Base-by-base conservation (phyloP, 2,113 vertebrate species). In the Cairina moschata region DNA sequence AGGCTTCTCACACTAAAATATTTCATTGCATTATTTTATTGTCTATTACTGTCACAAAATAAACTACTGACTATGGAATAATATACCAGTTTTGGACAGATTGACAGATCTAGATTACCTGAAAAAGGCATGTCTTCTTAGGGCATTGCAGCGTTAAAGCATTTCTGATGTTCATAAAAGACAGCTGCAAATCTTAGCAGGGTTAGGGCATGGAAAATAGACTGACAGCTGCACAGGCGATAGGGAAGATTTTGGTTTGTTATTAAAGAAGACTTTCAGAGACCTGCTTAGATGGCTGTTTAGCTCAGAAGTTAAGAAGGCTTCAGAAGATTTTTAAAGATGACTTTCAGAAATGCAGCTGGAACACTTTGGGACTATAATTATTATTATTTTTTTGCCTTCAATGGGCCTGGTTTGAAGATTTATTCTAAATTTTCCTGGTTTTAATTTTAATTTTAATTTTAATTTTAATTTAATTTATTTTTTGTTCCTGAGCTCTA, bases 11-110 rank as follows among this genome's bases (percentile, higher is more conserved):
- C 74, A 68, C 58, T 81, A 60, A 94, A 95, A 96, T 97, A 96
- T 97, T 97, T 97, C 92, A 95, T 29, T 76, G 63, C 77, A 86
- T 93, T 95, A 89, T 95, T 98, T 98, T 97, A 97, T 94, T 96
- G 90, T 75, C 92, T 96, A n/a, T 97, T 95, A 92, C 71, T 97
- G 92, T 96, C 96, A 96, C 86, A 91, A 93, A 93, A 91, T 97
- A 97, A 98, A 95, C 96, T 94, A 92, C 94, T 72, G 75, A 68
- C 88, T 89, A 48, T 72, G 88, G 95, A 96, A 91, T 92, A 91
- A 94, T 97, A 72, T 80, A 90, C 76, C 89, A 78, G 80, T 86
- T 94, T 91, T 86, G 76, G 91, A 93, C 83, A 93, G 92, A 83
- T 91, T 98, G 97, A 97, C 8, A 5, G 92, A 92, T 96, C 94